Evolutionary conservation across 64 coral and sea anemone genomes (phyloP), one percentile per base, ranked within the genome.

Genomic region (Montipora sp.): DNA sequence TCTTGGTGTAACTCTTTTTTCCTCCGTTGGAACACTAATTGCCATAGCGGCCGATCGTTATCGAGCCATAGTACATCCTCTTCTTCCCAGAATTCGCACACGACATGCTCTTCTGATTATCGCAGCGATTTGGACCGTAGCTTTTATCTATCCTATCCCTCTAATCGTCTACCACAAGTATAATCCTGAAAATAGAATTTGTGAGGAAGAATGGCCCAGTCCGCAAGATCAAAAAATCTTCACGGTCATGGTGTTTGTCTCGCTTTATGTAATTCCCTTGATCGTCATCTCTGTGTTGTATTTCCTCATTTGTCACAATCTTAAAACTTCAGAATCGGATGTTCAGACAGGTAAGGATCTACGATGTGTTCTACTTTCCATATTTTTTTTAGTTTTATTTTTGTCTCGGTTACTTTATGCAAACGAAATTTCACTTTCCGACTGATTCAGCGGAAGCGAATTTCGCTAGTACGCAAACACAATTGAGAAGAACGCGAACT

Each of bases 31-130:
- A 10, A 93, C 95, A 20, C 73, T 98, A 8, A 94, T 94, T 8
- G 95, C 89, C 5, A 98, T 98, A 15, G 95, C 95, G 16, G 73
- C 82, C 2, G 95, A 98, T 48, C 88, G 95, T 15, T 87, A 92
- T 57, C 84, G 93, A 70, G 85, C 92, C 5, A 94, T 98, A 59
- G 95, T 98, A 36, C 95, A 93, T 75, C 95, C 95, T n/a, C 77
- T 94, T 45, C 87, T 82, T 10, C 79, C 76, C 24, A 88, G 90
- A 91, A 94, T 98, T 73, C 85, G 90, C 20, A 94, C 85, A 23
- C 59, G 83, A 53, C 95, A 94, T 48, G 92, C 95, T 20, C 87
- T 94, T 53, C 68, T 87, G 68, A 82, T 94, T 50, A 67, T 94
- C 77, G 90, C 79, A 2, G 89, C 78, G 20, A 91, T 98, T 83